phyloP scores from a whole-genome alignment of 2,888 invertebrate species.

The Tetranychus truncatus region DNA sequence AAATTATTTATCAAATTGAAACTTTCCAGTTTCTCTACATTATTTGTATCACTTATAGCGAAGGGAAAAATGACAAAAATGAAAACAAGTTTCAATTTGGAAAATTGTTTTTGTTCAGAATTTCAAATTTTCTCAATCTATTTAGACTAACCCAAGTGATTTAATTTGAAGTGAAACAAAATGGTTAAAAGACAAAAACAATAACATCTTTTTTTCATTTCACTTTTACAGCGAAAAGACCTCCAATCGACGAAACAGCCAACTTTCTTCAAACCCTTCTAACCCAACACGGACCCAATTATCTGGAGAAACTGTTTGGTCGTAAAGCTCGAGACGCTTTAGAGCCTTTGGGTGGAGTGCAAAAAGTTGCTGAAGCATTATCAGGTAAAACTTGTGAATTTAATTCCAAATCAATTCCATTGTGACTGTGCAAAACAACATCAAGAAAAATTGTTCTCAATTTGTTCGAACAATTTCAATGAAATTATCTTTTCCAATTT shows the following conservation, averaged over 20 bases:
- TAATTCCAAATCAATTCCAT: background rate
- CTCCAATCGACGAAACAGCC: conserved; percentile 88
- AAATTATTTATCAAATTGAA: background rate
- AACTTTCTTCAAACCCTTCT: conserved; percentile 81
- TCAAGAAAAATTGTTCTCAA: conserved; percentile 1
- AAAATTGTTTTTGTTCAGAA: background rate
- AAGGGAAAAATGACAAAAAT: too few relatives aligned
- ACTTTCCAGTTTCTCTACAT: background rate
- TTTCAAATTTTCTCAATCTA: background rate
- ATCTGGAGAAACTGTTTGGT: conserved; percentile 89
- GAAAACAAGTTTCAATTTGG: too few relatives aligned
- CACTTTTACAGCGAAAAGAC: conserved; percentile 59
- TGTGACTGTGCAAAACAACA: background rate
- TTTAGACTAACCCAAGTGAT: too few relatives aligned
- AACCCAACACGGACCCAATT: conserved; percentile 87
- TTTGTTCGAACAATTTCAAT: background rate
- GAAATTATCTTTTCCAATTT: too few relatives aligned
- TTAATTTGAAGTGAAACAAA: too few relatives aligned
- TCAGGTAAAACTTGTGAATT: conserved; percentile 46
- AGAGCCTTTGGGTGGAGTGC: conserved; percentile 75
- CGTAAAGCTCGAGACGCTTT: conserved; percentile 80
- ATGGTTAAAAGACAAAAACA: too few relatives aligned
- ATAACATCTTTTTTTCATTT: conserved; percentile 13
- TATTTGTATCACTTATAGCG: background rate
- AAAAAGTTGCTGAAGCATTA: conserved; percentile 82